These are phyloP conservation scores for Hippocampus guttulatus DNA, from an alignment of 2,113 vertebrate genomes.

Conservation along the genomic window DNA sequence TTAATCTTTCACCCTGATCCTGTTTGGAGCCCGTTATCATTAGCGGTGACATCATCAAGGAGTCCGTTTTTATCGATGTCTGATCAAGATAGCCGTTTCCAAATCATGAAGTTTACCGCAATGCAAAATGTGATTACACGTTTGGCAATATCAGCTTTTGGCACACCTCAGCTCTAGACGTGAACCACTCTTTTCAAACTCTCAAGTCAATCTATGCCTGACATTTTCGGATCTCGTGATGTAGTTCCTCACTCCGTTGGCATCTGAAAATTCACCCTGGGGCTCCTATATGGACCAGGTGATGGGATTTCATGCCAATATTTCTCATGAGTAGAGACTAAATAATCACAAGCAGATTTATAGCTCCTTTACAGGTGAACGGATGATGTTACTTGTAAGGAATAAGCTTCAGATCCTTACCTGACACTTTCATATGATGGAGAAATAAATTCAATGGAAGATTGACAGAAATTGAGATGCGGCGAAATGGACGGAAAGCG, in stretches of 20 bases:
- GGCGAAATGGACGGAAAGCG: constrained; percentile 18
- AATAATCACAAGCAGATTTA: constrained; percentile 55
- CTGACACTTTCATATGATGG: constrained; percentile 31
- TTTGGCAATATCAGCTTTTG: constrained; percentile 51
- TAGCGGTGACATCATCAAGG: constrained; percentile 47
- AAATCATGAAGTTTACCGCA: constrained; percentile 9
- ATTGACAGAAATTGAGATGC: constrained; percentile 30
- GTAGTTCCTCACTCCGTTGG: constrained; percentile 53
- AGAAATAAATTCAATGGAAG: constrained; percentile 35
- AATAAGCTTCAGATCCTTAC: constrained; percentile 45
- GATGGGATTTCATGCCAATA: constrained; percentile 60
- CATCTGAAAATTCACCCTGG: constrained; percentile 39
- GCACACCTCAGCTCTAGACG: constrained; percentile 41
- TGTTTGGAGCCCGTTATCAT: constrained; percentile 58
- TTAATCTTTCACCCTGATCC: constrained; percentile 43
- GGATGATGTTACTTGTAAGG: constrained; percentile 50
- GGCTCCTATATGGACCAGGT: constrained; percentile 57
- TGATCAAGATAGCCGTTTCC: constrained; percentile 5
- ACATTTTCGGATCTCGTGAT: constrained; percentile 51
- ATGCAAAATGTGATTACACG: constrained; percentile 40
- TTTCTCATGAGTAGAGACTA: constrained; percentile 61
- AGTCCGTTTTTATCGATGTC: constrained; percentile 21
- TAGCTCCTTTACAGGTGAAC: constrained; percentile 14
- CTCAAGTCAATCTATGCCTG: constrained; percentile 54
- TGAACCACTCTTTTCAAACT: constrained; percentile 37